Evolutionary conservation across 92 coral and sea anemone genomes (phyloP), one percentile per base, ranked within the genome.

Genomic region (Siderastrea radians): DNA sequence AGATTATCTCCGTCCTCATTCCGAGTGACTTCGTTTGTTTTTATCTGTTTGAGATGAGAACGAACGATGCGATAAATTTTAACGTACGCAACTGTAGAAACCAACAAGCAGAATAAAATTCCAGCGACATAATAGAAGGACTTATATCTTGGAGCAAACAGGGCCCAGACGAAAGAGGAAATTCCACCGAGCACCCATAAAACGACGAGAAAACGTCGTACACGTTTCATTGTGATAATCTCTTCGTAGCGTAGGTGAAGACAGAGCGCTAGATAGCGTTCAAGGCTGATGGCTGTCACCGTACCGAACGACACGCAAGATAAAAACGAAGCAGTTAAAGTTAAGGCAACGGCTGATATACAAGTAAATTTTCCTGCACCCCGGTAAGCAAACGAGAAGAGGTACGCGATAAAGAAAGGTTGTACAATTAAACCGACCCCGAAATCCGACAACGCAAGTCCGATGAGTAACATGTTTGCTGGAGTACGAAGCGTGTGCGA

Each of bases 251-350:
- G 87, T 1, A 84, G 49, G 26, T 84, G 87, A 13, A 84, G 73
- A 7, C 71, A 73, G 8, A 84, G 87, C 43, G 87, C 60, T 12
- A 84, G 62, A 38, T 61, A 84, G 44, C 87, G 87, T 62, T 84
- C 87, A 50, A 84, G 26, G 12, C 87, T 84, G 19, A 84, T 84
- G 2, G 87, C 87, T 17, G 87, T 84, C 8, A 84, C 87, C 12
- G 78, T 84, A 5, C 61, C 44, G 38, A 84, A 84, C 0, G 87
- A 84, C 16, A 84, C 81, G 49, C 80, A 74, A 0, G 80, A 74
- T 4, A 84, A 43, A 74, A 60, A 61, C 4, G 74, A 7, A 1
- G 64, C 81, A 7, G 73, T 15, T 59, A 84, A 14, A 4, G 60
- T 52, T 2, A 84, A 44, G 10, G 73, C 87, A 2, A 62, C 81